These are phyloP conservation scores for Percina caprodes DNA, from an alignment of 2,113 vertebrate genomes.

Conservation along the genomic window DNA sequence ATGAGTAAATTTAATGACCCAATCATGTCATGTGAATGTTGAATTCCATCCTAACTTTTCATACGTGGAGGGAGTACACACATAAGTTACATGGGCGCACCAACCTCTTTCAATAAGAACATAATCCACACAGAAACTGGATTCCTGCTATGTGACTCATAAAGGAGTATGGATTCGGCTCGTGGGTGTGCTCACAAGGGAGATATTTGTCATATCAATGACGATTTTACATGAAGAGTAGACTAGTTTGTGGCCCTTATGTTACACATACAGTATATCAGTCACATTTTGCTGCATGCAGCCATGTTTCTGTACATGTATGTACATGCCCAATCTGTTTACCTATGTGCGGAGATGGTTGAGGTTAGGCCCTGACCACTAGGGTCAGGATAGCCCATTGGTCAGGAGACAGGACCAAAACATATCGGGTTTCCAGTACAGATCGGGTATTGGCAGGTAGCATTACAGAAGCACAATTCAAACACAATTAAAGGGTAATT, in stretches of 20 bases:
- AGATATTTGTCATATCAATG: neutral
- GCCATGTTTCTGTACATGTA: neutral
- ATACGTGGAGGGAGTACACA: slow-evolving; percentile 22
- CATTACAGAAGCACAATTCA: neutral
- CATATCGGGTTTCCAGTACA: too few species aligned
- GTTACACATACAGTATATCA: neutral
- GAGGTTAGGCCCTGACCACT: too few species aligned
- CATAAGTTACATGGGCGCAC: slow-evolving; percentile 11
- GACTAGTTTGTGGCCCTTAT: neutral
- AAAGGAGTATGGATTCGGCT: slow-evolving; percentile 31
- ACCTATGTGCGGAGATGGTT: too few species aligned
- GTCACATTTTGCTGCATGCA: neutral
- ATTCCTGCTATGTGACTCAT: slow-evolving; percentile 49
- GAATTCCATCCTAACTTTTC: neutral
- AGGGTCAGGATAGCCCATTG: too few species aligned
- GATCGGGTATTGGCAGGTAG: too few species aligned
- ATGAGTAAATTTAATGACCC: neutral
- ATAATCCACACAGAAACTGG: slow-evolving; percentile 49
- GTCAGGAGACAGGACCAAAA: too few species aligned
- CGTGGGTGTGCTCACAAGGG: slow-evolving; percentile 1
- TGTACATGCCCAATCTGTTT: too few species aligned
- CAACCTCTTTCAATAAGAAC: neutral
- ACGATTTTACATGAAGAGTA: neutral
- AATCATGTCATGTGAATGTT: neutral
- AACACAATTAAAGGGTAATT: neutral